Percentiles rank a stretch among this genome's conserved stretches.
Evolutionary conservation across 2,888 invertebrate genomes (phyloP).

Genomic region (Phalera bucephala): DNA sequence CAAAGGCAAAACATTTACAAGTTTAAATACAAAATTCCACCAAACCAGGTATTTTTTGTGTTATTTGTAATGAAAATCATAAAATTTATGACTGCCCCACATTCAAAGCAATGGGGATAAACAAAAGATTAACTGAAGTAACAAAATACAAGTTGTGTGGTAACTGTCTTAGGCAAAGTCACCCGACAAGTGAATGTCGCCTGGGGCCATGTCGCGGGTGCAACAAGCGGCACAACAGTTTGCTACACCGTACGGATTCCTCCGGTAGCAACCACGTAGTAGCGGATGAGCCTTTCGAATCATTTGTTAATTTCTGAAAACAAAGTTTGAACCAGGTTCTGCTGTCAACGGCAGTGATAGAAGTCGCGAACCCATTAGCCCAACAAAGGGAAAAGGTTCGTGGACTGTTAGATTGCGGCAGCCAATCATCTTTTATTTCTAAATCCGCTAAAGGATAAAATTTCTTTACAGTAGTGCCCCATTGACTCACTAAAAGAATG

Average conservation of each 20-base stretch:
- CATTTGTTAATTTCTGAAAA: neutral
- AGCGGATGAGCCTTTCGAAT: neutral
- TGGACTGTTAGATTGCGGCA: conserved; percentile 1
- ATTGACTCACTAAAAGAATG: conserved; percentile 9
- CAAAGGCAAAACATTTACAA: neutral
- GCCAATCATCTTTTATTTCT: conserved; percentile 4
- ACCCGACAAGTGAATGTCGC: neutral
- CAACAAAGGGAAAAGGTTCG: conserved; percentile 4
- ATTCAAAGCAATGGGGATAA: conserved; percentile 3
- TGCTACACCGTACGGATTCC: conserved; percentile 4
- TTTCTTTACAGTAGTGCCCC: neutral
- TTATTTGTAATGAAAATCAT: conserved; percentile 4
- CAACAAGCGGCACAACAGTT: conserved; percentile 2
- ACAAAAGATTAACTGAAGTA: conserved; percentile 1
- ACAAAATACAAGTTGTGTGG: neutral
- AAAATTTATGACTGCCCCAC: conserved; percentile 5
- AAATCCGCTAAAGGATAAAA: conserved; percentile 3
- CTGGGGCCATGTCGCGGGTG: conserved; percentile 6
- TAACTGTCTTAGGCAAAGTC: conserved; percentile 3
- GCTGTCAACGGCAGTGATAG: conserved; percentile 5
- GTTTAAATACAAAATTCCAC: neutral
- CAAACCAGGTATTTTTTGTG: neutral
- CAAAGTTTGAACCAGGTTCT: conserved; percentile 1
- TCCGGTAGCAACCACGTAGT: neutral
- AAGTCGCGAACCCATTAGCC: conserved; percentile 1